Evolutionary conservation across 2,888 invertebrate genomes (phyloP), one percentile per base, ranked within the genome.

Genomic region (Luperina testacea): DNA sequence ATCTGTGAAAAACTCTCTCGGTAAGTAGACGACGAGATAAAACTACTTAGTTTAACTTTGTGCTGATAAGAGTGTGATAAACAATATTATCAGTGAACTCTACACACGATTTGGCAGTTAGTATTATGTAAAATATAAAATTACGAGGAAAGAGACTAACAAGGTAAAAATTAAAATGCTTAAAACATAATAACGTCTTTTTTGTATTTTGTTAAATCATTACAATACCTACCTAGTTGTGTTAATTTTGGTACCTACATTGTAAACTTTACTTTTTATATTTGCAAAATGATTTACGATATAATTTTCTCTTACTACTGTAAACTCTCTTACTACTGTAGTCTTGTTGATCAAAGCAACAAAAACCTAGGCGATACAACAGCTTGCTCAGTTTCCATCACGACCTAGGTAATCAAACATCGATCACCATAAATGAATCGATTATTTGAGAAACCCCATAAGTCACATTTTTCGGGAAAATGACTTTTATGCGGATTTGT

Each of bases 41-140:
- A 81, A 82, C 42, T 81, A 71, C 75, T 82, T 77, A 65, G 65
- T 85, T 87, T 86, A 79, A 81, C 72, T 83, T 77, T 82, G 65
- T 72, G 64, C 53, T 64, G 88, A 88, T 88, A 88, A 88, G 32
- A 82, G 59, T 8, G 24, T 63, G 85, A 85, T 83, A 88, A 85
- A 88, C 69, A 81, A 82, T 69, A 72, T 78, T 78, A 86, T 83
- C 85, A 85, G 77, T 77, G 65, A 77, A 82, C 75, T 81, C 72
- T 72, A 42, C 61, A 63, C 24, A n/a, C 76, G 75, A 71, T 82
- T 82, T 67, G 67, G 61, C 71, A 72, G 76, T 65, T 68, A 75
- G 15, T 81, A 67, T 65, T 65, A 78, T 78, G 61, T 70, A 78
- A 63, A 68, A 72, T 68, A 77, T 78, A 27, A 42, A 48, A 64